These are phyloP conservation scores for Edolisoma coerulescens DNA, from an alignment of 2,113 vertebrate genomes.

Conservation along the genomic window DNA sequence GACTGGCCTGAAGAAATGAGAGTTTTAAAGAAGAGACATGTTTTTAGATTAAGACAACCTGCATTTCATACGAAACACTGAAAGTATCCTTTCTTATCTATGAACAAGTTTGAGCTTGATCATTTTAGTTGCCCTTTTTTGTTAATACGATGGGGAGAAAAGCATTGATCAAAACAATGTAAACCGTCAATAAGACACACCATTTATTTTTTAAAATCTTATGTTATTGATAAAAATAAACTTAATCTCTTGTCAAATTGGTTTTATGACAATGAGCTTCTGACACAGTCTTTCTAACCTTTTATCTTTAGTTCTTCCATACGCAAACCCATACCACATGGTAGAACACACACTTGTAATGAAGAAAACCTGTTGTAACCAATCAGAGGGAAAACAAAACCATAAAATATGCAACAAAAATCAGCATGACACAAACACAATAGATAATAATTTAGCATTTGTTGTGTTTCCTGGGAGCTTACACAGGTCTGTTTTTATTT, in stretches of 20 bases:
- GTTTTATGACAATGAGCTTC: neutral
- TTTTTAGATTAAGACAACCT: neutral
- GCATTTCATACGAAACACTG: neutral
- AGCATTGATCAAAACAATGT: neutral
- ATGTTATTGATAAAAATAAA: neutral
- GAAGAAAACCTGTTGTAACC: neutral
- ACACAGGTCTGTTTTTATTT: constrained; percentile 53
- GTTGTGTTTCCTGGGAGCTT: constrained; percentile 14
- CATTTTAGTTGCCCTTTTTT: neutral
- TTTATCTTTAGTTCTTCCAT: neutral
- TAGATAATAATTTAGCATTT: constrained; percentile 34
- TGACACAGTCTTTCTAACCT: neutral
- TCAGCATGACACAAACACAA: neutral
- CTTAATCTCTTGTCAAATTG: neutral
- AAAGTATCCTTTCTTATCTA: neutral
- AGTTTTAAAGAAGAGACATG: neutral
- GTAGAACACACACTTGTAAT: neutral
- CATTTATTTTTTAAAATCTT: neutral
- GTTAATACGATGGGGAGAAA: neutral
- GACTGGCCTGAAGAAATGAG: neutral
- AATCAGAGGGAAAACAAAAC: neutral
- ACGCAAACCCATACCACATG: neutral
- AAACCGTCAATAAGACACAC: neutral
- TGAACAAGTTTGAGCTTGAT: neutral
- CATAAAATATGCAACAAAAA: constrained; percentile 1